Base-by-base conservation (phyloP, 2,888 invertebrate genomes). In the Mythimna pallens region DNA sequence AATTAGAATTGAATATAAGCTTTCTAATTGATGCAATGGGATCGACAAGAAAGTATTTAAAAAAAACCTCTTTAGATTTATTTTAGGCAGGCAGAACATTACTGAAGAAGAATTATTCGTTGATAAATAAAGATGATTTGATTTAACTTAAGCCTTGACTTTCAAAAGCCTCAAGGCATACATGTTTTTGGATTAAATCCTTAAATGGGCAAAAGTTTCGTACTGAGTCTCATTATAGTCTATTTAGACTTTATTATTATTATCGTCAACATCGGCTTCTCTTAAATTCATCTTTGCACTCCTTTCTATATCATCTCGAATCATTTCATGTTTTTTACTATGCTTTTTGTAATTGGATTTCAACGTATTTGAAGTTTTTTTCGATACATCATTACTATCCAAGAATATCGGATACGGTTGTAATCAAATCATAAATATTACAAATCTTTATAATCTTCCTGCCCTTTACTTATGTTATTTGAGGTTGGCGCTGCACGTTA, bases 1-100 rank as follows among this genome's bases (percentile, higher is more conserved):
- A 40, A 52, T 74, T 63, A 59, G 54, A 57, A 66, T 62, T 67
- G 57, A 62, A 65, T 55, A 47, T 59, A 50, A 34, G 36, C 81
- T 81, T 83, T 83, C 83, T 83, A 83, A 83, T 83, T 61, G 76
- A 83, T 79, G 76, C 58, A 73, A 76, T 22, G 40, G 58, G 67
- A 67, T 76, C 66, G 64, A 62, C 20, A 22, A 25, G 30, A 70
- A 61, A 63, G 62, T 81, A 40, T 65, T 67, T 71, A n/a, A 66
- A 22, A 58, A 50, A n/a, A 22, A 58, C 61, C 20, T 64, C n/a
- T 36, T 59, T n/a, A 30, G 3, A 57, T 43, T 43, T 0, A 20
- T 34, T 0, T 40, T n/a, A 20, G 40, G 34, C 55, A 55, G 55
- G n/a, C 47, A 30, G 7, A 25, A n/a, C 0, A 22, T 34, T 4